Base-by-base conservation (phyloP, 2,113 vertebrate species). In the Eleginops maclovinus region DNA sequence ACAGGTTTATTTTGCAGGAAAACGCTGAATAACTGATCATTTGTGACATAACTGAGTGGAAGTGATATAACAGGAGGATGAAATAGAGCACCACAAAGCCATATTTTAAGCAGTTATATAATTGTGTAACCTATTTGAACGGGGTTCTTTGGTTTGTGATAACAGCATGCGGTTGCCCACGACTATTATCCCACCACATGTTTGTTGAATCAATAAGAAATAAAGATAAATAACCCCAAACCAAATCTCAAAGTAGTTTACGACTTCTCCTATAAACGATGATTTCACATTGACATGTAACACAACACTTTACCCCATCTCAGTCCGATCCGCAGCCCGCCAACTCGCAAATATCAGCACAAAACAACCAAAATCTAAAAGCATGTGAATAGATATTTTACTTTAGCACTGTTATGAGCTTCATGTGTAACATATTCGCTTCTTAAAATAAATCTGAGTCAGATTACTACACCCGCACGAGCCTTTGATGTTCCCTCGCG, bases 401-500 rank as follows among this genome's bases (percentile, higher is more conserved):
- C 51, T 84, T 75, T 58, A 31, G 43, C 53, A 24, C 24, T 50
- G 15, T 16, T 11, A 41, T 9, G 49, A 22, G 40, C 54, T 66
- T 71, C 50, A 60, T 79, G 67, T 56, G 55, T 12, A 64, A 58
- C 63, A 41, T 16, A 51, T 41, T 72, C 51, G 56, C 75, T 72
- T 31, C 55, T 24, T 40, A 3, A 53, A 61, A 62, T 31, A 59
- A 67, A 28, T 64, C 59, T 22, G 62, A 71, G 54, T 75, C 68
- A 58, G 1, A 73, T 72, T 41, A 77, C 31, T 70, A 73, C 67
- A 73, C 19, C 49, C 58, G 61, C 43, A 16, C 17, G 4, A 63
- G 31, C 3, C 82, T 67, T 50, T 70, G 40, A 81, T 73, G 90
- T 85, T 58, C 65, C 55, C 56, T 22, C n/a, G 83, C 72, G 66